Conservation (phyloP, 2,113 vertebrate genomes). For the Scomber colias region DNA sequence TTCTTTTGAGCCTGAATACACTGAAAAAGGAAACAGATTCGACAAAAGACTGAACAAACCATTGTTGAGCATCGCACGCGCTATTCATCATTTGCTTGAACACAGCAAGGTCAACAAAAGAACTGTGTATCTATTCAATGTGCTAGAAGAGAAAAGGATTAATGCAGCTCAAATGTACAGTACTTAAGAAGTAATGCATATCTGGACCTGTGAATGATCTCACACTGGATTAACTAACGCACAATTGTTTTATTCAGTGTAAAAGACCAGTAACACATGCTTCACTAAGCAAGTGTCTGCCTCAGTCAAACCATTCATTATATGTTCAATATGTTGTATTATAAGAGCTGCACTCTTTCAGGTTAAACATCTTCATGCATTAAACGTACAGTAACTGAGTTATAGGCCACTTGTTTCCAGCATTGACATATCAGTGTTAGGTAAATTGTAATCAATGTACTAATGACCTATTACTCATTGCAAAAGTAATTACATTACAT, state of each 20-base stretch:
- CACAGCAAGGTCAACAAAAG: slow-evolving; percentile 44
- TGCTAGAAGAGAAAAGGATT: slow-evolving; percentile 15
- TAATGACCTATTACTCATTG: too few relatives aligned
- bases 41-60: slow-evolving; percentile 31
- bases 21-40: slow-evolving; percentile 56
- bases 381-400: too few relatives aligned
- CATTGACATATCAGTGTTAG: too few relatives aligned
- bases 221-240: slow-evolving; percentile 5
- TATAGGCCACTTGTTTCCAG: too few relatives aligned
- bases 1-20: slow-evolving; percentile 28
- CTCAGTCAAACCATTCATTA: background rate
- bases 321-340: too few relatives aligned
- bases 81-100: slow-evolving; percentile 40
- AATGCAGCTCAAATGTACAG: slow-evolving; percentile 17
- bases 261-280: background rate
- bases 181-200: background rate
- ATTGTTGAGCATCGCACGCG: slow-evolving; percentile 5
- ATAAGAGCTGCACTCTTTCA: too few relatives aligned
- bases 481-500: too few relatives aligned
- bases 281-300: background rate
- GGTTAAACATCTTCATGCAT: too few relatives aligned
- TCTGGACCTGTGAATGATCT: background rate
- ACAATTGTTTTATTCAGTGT: background rate
- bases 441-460: too few relatives aligned
- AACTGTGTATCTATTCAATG: slow-evolving; percentile 6